Evolutionary conservation across 2,797 vertebrate species (phyloP), one percentile per base, ranked within the genome.

Genomic region (Sciaenops ocellatus): DNA sequence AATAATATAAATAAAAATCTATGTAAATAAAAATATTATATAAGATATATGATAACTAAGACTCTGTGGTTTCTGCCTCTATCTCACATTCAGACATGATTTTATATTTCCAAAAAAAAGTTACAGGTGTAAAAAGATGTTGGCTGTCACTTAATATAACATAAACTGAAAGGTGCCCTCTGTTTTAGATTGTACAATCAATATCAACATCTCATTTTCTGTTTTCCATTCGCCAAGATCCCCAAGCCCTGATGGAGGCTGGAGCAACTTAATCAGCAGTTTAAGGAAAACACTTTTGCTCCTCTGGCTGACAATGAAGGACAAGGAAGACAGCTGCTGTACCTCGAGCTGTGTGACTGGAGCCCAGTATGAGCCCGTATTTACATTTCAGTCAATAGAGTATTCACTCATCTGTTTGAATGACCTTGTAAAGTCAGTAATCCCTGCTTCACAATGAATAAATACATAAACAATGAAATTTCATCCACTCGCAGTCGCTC

Each of bases 391-490:
- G 91, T 89, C 86, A 90, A 90, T 91, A 89, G 87, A 87, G 88
- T 77, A 86, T 92, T 93, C 90, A 92, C 87, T 93, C 83, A 85
- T 88, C 86, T 84, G 91, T 92, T 92, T 91, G 88, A 93, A 82
- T 92, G 92, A 93, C 93, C 93, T 95, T 94, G 93, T 92, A 90
- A 90, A 84, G 89, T 88, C 92, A 87, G 90, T 88, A 93, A 91
- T 91, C 86, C 85, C 83, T 60, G 86, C 87, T 90, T 88, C 90
- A 91, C 89, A 86, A 93, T 93, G 91, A 92, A 93, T 93, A 93
- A 91, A 92, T 94, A 88, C 92, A 94, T 92, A 90, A 90, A 91
- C 90, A 93, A 93, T 89, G 75, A 87, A 77, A 90, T 89, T 89
- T 90, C 74, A 84, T 80, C 84, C 17, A 55, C 83, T 85, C 13